These are phyloP conservation scores for Euzophera pinguis DNA, from an alignment of 2,888 invertebrate genomes.

Conservation along the genomic window DNA sequence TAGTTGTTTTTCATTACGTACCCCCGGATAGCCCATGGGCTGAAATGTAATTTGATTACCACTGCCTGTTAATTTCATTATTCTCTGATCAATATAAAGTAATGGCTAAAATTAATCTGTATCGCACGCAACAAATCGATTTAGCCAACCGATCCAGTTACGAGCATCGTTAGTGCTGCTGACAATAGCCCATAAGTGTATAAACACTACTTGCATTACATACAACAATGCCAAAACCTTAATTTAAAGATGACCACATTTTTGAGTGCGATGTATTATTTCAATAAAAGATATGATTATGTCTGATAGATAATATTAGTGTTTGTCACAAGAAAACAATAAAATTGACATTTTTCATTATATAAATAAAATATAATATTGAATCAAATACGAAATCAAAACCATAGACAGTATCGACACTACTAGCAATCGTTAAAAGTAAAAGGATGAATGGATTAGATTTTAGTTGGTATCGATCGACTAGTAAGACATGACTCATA, in stretches of 20 bases:
- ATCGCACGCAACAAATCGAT: constrained; percentile 25
- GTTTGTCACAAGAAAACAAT: too few relatives aligned
- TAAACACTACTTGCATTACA: constrained; percentile 40
- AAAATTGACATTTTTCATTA: too few relatives aligned
- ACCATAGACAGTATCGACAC: too few relatives aligned
- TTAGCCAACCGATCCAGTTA: constrained; percentile 31
- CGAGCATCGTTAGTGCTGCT: constrained; percentile 31
- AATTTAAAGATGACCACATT: too few relatives aligned
- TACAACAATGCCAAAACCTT: constrained; percentile 8
- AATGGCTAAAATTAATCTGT: constrained; percentile 31
- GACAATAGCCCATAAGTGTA: constrained; percentile 32
- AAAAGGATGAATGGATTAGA: constrained; percentile 22
- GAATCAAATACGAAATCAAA: too few relatives aligned
- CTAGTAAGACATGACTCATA: constrained; percentile 33
- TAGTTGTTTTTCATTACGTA: too few relatives aligned
- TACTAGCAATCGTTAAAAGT: constrained; percentile 13
- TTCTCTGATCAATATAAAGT: constrained; percentile 3
- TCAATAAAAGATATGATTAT: too few relatives aligned
- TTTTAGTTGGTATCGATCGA: background rate
- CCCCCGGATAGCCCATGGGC: too few relatives aligned
- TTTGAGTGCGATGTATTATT: too few relatives aligned
- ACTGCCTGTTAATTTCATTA: constrained; percentile 3
- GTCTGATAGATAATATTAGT: too few relatives aligned
- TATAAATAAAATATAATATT: too few relatives aligned
- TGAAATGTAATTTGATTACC: background rate